Percentiles rank a stretch among this genome's conserved stretches.
Evolutionary conservation across 2,888 invertebrate species (phyloP).

Genomic region (Bruchidius siliquastri): DNA sequence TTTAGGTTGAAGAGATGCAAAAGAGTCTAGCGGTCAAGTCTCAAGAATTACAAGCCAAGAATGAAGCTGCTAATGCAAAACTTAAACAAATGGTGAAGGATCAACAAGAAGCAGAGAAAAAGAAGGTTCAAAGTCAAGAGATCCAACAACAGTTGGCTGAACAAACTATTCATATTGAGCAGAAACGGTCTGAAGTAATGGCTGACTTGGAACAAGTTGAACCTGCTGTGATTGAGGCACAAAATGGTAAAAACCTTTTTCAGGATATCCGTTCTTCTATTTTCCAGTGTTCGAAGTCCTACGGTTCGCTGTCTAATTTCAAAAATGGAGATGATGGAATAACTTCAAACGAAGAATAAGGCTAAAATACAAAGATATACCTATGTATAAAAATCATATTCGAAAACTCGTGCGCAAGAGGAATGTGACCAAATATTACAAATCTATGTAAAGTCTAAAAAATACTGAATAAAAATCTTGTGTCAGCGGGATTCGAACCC

Average conservation of each 20-base stretch:
- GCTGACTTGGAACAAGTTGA: constrained; percentile 96
- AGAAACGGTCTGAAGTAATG: constrained; percentile 92
- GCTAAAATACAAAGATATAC: no score
- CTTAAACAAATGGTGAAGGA: constrained; percentile 98
- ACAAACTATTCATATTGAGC: constrained; percentile 89
- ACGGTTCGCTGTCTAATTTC: no score
- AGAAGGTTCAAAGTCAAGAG: constrained; percentile 96
- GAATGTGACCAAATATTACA: no score
- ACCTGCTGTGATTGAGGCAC: constrained; percentile 98
- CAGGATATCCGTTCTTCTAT: no score
- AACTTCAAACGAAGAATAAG: no score
- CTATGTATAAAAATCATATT: no score
- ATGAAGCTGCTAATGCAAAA: constrained; percentile 98
- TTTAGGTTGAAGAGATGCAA: constrained; percentile 92
- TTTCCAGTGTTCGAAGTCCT: no score
- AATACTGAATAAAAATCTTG: no score
- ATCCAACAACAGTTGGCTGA: constrained; percentile 78
- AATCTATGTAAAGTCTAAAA: no score
- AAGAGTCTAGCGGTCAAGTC: constrained; percentile 97
- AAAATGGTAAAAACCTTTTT: constrained; percentile 65
- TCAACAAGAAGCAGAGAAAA: constrained; percentile 98
- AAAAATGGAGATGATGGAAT: no score
- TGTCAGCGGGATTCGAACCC: no score
- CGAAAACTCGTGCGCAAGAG: no score
- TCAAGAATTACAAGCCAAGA: constrained; percentile 92